A percentile compares a stretch with the other conserved stretches of the same genome.
These are phyloP conservation scores for Scaptomyza parva DNA, from an alignment of 2,888 invertebrate genomes.

Conservation along the genomic window DNA sequence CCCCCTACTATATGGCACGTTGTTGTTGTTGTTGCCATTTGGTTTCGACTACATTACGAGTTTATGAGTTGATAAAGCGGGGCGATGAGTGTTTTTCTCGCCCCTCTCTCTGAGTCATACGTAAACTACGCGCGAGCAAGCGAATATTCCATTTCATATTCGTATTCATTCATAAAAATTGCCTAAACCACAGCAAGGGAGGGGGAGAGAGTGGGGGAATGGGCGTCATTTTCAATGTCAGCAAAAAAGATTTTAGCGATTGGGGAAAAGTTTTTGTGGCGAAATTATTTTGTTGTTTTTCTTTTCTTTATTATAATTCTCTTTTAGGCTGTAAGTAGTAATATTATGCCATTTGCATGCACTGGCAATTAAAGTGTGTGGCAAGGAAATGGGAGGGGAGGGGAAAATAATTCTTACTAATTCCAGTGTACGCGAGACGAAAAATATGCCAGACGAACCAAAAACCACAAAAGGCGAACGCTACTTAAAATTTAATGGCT, in stretches of 20 bases:
- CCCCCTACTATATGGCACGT: constrained; percentile 10
- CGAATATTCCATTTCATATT: constrained; percentile 5
- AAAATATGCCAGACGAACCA: constrained; percentile 11
- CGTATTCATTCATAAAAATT: constrained; percentile 37
- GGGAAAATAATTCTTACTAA: constrained; percentile 46
- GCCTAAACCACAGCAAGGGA: neutral
- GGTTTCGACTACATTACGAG: constrained; percentile 17
- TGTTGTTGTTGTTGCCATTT: too few species aligned
- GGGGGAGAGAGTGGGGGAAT: neutral
- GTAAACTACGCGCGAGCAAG: constrained; percentile 2
- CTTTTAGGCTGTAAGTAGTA: neutral
- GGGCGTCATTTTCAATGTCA: constrained; percentile 37
- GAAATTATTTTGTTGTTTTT: neutral
- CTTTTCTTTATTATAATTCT: neutral
- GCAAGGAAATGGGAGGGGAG: neutral
- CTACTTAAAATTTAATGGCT: constrained; percentile 41
- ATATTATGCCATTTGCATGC: constrained; percentile 49
- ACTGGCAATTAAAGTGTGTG: constrained; percentile 48
- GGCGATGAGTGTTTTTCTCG: constrained; percentile 31
- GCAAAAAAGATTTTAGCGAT: constrained; percentile 12
- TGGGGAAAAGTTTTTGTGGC: constrained; percentile 1
- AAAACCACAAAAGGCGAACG: constrained; percentile 38
- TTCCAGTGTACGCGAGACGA: constrained; percentile 31
- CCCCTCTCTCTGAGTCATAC: constrained; percentile 30
- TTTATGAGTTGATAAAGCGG: constrained; percentile 2